Evolutionary conservation across 2,113 vertebrate genomes (phyloP), one percentile per base, ranked within the genome.

Genomic region (Cebidichthys violaceus): DNA sequence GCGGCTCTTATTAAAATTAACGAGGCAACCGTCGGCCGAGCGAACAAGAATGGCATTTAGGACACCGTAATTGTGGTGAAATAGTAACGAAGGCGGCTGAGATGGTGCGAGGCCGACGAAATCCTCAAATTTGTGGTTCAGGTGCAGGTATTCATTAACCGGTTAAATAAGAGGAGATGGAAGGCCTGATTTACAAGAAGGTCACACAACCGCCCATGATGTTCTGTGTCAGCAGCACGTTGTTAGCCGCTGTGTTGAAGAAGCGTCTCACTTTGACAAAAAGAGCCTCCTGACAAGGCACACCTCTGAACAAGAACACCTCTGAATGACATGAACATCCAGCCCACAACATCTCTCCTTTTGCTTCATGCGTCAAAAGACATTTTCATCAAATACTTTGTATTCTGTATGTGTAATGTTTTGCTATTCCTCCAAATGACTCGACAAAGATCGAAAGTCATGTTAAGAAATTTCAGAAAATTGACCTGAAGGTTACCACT

Each of bases 41-140:
- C 9, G 64, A 85, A 78, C 78, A 69, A 57, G 57, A 82, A 20
- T 79, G 52, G 15, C 62, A 72, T 85, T 77, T 54, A 45, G 43
- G 45, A 60, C 14, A 41, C 41, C 20, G 54, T 60, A 29, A 57
- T 2, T 9, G 29, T 11, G 15, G 39, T 31, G 15, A 52, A 70
- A 35, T 27, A 27, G 4, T 37, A 72, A 27, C 20, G 29, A 52
- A 27, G 29, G 37, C 31, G 27, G 60, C 50, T 29, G 1, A 45
- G 22, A 61, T 35, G 15, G 22, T 60, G 3, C 0, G 4, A 52
- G 67, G 47, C 6, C 27, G 31, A 0, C 75, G 14, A 78, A 54
- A 31, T n/a, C 29, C 39, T 69, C 39, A 15, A 24, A 52, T 33
- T n/a, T 60, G 37, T 37, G 2, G 13, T 47, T 9, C 47, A 2